phyloP scores from a whole-genome alignment of 2,797 vertebrate genomes.

The Scarus forsteni region DNA sequence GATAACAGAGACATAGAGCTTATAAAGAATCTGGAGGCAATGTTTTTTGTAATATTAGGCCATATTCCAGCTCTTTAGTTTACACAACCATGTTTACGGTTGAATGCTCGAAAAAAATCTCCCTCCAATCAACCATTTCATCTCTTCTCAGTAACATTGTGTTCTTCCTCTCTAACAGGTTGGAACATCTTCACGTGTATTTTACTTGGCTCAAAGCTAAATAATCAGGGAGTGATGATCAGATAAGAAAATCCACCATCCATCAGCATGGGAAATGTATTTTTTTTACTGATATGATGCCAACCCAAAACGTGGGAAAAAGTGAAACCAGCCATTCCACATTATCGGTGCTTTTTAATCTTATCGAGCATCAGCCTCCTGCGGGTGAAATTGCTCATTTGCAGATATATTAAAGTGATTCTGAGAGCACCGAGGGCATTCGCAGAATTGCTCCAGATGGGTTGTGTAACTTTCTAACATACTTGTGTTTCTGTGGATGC shows the following conservation, averaged over 20 bases:
- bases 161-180: constrained; percentile 4
- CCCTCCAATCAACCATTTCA: background rate
- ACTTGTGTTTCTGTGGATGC: background rate
- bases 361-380: constrained; percentile 42
- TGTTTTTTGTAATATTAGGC: background rate
- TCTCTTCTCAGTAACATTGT: background rate
- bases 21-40: background rate
- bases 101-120: background rate
- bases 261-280: constrained; percentile 23
- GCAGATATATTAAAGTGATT: constrained; percentile 36
- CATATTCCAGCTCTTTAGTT: background rate
- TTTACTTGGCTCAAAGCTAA: constrained; percentile 17
- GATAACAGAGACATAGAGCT: background rate
- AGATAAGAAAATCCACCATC: constrained; percentile 56
- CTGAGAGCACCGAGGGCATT: constrained; percentile 45
- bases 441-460: background rate
- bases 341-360: constrained; percentile 20
- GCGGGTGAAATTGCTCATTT: constrained; percentile 36
- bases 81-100: background rate
- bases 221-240: constrained; percentile 23
- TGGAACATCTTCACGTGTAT: constrained; percentile 10
- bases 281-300: constrained; percentile 23
- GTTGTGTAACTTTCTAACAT: constrained; percentile 4
- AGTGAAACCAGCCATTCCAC: constrained; percentile 25
- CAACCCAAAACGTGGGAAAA: constrained; percentile 17